A percentile compares a stretch with the other conserved stretches of the same genome.
Conservation (phyloP, 2,113 vertebrate species). For the Promerops cafer region DNA sequence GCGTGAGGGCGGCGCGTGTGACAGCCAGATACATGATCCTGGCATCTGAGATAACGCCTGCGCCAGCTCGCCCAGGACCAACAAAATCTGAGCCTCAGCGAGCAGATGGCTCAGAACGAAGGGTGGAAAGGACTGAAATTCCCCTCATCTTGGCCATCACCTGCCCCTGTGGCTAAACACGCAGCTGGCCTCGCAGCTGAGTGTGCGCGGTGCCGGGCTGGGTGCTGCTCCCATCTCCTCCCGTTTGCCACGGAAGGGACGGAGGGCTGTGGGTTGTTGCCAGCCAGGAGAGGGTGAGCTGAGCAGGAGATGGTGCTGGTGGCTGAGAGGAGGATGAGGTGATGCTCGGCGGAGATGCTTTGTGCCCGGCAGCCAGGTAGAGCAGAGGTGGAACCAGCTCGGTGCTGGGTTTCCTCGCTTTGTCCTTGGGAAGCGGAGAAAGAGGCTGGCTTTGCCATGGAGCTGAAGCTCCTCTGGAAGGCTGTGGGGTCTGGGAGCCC, state of each 20-base stretch:
- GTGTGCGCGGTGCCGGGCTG: neutral
- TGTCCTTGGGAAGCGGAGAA: neutral
- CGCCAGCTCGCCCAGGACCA: constrained; percentile 27
- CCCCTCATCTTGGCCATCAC: neutral
- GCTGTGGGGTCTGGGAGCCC: neutral
- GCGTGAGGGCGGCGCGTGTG: neutral
- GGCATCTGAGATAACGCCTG: constrained; percentile 14
- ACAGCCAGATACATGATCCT: neutral
- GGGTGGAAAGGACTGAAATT: neutral
- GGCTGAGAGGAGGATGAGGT: fast-evolving
- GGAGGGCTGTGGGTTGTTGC: neutral
- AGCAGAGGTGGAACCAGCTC: neutral
- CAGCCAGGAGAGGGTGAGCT: neutral
- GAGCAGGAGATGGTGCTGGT: neutral
- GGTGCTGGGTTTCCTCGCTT: neutral
- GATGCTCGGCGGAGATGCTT: neutral
- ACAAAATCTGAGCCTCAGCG: neutral
- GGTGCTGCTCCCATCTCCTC: neutral
- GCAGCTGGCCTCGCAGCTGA: constrained; percentile 9
- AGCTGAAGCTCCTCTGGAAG: neutral
- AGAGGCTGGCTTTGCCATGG: neutral
- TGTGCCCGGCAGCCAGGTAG: neutral
- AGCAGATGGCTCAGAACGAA: constrained; percentile 29
- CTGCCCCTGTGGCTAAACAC: neutral
- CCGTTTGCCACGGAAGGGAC: fast-evolving